Conservation (phyloP, 2,797 vertebrate genomes). For the Echeneis naucrates region DNA sequence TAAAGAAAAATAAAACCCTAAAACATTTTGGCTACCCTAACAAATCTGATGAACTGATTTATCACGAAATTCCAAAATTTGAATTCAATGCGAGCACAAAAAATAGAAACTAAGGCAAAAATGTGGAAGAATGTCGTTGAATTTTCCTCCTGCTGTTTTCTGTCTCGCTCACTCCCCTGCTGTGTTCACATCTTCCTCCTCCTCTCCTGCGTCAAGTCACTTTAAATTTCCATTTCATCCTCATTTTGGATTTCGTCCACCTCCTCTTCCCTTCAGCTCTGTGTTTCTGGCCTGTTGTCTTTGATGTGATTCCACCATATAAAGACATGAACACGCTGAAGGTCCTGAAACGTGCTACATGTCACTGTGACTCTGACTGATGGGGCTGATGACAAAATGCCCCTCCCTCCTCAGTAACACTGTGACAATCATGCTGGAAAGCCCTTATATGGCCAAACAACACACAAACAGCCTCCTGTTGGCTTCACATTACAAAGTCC, state of each 20-base stretch:
- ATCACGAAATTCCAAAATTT: background rate
- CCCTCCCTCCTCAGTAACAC: background rate
- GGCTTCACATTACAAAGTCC: background rate
- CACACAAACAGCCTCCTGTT: background rate
- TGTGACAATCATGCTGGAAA: background rate
- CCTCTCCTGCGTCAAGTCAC: constrained; percentile 23
- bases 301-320: constrained; percentile 52
- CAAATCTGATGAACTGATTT: background rate
- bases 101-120: background rate
- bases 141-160: background rate
- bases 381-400: constrained; percentile 1
- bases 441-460: constrained; percentile 20
- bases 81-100: background rate
- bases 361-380: constrained; percentile 31
- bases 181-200: constrained; percentile 3
- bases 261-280: background rate
- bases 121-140: background rate
- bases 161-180: background rate
- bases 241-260: constrained; percentile 8
- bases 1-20: too few relatives aligned
- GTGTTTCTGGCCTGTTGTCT: constrained; percentile 1
- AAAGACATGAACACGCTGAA: constrained; percentile 37
- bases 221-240: constrained; percentile 19
- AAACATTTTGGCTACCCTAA: background rate
- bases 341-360: constrained; percentile 28